Base-by-base conservation (phyloP, 2,888 invertebrate species). In the Diarsia brunnea region DNA sequence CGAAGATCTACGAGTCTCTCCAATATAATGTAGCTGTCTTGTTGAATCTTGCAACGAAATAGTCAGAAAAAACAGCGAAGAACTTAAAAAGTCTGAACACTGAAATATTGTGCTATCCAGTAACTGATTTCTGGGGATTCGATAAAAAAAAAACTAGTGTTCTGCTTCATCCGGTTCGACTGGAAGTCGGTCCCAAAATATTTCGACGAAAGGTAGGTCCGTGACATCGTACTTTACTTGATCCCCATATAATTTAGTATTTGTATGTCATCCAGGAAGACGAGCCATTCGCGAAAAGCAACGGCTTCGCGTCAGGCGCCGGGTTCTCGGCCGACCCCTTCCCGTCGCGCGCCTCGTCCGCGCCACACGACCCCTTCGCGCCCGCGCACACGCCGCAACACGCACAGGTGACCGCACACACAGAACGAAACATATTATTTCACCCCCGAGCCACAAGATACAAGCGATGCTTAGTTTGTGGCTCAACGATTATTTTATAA, bases 321-420 rank as follows among this genome's bases (percentile, higher is more conserved):
- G 93, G 77, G 0, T 97, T 97, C 90, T 86, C 91, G 51, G 89
- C 94, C 43, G 97, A 97, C 90, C 97, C 97, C 24, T 97, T 97
- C 93, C 91, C 93, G 79, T 93, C 92, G 14, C 79, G 82, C 64
- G 87, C 92, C 19, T 93, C 64, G 65, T n/a, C 90, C 55, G 81
- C 84, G 5, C 88, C 94, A 1, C 93, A 93, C 89, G 98, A 98
- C 93, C 97, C 97, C 73, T 98, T 98, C 95, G 97, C 96, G 77
- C 96, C 97, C 92, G 49, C 61, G n/a, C 79, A 70, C 79, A 91
- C 8, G 66, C 71, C 82, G 19, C 79, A 86, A 16, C 49, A 82
- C 21, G 64, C 85, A 21, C 89, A 91, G 86, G 91, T 90, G n/a
- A n/a, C n/a, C n/a, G n/a, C n/a, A n/a, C n/a, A n/a, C n/a, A n/a